phyloP scores from a whole-genome alignment of 1,140 invertebrate genomes.

The Cataglyphis hispanica region DNA sequence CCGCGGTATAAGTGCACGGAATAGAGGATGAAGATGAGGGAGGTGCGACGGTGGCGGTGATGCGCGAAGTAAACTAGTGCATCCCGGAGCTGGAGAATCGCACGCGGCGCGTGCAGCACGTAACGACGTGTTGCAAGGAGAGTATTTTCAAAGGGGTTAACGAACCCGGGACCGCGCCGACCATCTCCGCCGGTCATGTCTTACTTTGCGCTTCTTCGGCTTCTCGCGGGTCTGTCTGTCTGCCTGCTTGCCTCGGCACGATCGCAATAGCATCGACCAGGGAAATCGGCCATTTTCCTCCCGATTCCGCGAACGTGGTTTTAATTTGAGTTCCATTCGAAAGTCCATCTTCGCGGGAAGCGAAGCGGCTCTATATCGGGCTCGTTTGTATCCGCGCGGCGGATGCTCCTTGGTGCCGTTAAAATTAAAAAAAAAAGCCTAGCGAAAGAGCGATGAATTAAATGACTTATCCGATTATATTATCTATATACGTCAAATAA shows the following conservation, averaged over 20 bases:
- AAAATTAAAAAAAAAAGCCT: not conserved
- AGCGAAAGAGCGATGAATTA: not conserved
- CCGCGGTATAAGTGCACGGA: not conserved
- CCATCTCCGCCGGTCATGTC: constrained; percentile 80
- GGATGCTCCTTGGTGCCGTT: too few species aligned
- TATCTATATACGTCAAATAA: not conserved
- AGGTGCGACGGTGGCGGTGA: constrained; percentile 53
- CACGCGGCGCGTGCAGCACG: constrained; percentile 81
- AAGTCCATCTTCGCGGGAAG: constrained; percentile 60
- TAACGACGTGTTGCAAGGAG: constrained; percentile 82
- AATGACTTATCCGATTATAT: not conserved
- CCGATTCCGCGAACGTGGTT: constrained; percentile 70
- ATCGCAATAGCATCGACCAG: constrained; percentile 53
- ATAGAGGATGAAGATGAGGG: constrained; percentile 63
- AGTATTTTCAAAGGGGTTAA: constrained; percentile 85
- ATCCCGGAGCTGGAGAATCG: constrained; percentile 72
- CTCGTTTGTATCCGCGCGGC: not conserved
- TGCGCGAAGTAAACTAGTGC: constrained; percentile 85
- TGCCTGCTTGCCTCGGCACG: constrained; percentile 57
- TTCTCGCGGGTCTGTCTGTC: constrained; percentile 35
- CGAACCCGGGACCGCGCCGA: constrained; percentile 78
- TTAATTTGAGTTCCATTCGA: constrained; percentile 62
- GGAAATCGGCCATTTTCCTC: constrained; percentile 79
- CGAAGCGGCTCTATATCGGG: not conserved
- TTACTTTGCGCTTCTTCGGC: constrained; percentile 77